Percentiles rank a stretch among this genome's conserved stretches.
Conservation (phyloP, 2,888 invertebrate genomes). For the Eremobia ochroleuca region DNA sequence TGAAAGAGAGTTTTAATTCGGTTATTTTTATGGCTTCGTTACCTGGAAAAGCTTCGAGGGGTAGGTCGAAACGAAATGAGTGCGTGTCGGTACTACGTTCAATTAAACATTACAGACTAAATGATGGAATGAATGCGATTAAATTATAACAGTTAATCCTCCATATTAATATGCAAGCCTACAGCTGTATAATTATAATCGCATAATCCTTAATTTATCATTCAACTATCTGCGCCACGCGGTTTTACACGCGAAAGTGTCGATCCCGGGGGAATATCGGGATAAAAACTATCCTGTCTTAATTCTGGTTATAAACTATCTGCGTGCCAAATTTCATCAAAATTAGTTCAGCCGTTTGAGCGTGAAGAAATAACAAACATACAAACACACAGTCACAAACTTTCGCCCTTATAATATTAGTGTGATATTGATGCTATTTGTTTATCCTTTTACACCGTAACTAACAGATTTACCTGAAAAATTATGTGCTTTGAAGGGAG, state of each 20-base stretch:
- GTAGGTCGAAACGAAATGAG: conserved; percentile 11
- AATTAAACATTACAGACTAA: conserved; percentile 27
- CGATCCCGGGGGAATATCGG: no score
- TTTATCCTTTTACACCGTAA: background rate
- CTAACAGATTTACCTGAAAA: background rate
- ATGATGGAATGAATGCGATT: background rate
- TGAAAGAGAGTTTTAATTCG: conserved; percentile 30
- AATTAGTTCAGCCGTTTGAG: no score
- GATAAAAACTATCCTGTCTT: no score
- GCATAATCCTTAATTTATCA: conserved; percentile 12
- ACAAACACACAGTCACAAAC: no score
- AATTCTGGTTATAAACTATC: no score
- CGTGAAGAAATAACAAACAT: no score
- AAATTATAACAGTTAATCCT: conserved; percentile 4
- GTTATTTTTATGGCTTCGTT: conserved; percentile 16
- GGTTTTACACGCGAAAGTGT: no score
- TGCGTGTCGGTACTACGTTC: background rate
- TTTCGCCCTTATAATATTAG: no score
- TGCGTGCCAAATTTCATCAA: no score
- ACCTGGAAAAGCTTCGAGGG: conserved; percentile 2
- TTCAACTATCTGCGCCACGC: no score
- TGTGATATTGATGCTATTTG: background rate
- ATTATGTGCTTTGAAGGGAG: no score
- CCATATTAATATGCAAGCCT: background rate
- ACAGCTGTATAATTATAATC: background rate